Evolutionary conservation across 2,113 vertebrate genomes (phyloP).

Genomic region (Cryptomyrus ogoouensis): DNA sequence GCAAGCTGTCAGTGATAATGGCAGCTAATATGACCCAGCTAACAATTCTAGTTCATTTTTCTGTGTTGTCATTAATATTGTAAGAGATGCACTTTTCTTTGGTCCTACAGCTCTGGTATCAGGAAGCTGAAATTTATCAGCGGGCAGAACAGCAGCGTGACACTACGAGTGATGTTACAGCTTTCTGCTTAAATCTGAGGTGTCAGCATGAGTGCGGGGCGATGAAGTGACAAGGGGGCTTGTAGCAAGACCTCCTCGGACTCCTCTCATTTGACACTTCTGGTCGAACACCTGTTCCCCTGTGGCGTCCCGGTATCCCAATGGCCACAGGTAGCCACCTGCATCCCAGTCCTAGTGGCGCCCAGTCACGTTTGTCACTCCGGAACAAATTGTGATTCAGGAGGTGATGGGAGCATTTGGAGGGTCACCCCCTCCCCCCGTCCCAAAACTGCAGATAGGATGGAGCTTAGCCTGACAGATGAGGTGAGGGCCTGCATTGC

Average conservation of each 20-base stretch:
- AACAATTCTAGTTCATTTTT: background rate
- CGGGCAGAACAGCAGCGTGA: background rate
- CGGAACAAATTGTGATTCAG: background rate
- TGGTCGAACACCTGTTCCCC: background rate
- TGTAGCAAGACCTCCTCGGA: background rate
- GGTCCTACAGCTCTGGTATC: background rate
- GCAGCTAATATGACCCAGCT: background rate
- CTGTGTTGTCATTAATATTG: background rate
- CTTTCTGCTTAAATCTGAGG: background rate
- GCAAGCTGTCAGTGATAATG: background rate
- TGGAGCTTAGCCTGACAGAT: background rate
- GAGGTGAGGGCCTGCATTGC: background rate
- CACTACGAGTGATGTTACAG: background rate
- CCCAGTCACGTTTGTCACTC: background rate
- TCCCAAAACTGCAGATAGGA: background rate
- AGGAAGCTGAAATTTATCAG: background rate
- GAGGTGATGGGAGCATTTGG: conserved; percentile 5
- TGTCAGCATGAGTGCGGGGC: background rate
- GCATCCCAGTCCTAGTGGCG: too few relatives aligned
- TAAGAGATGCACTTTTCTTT: background rate
- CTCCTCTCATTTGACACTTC: background rate
- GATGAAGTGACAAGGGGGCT: background rate
- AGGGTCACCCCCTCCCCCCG: background rate
- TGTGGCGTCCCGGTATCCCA: too few relatives aligned
- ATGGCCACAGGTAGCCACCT: background rate